These are phyloP conservation scores for Lochmaea crataegi DNA, from an alignment of 2,888 invertebrate genomes.

Conservation along the genomic window DNA sequence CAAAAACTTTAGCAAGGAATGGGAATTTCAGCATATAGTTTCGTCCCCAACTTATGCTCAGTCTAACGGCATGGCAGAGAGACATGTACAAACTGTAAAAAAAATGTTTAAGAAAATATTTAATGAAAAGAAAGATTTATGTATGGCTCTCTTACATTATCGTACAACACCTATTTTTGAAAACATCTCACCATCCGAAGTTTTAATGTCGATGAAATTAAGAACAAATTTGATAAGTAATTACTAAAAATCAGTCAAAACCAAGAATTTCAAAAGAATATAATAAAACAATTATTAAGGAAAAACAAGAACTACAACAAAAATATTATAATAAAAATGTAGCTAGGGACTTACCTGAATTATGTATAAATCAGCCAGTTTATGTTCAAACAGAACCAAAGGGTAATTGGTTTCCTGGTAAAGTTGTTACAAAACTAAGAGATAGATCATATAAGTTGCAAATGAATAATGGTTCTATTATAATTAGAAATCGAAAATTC, in stretches of 20 bases:
- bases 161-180: no score
- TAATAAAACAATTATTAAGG: slow-evolving; percentile 10
- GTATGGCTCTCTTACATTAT: no score
- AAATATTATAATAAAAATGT: slow-evolving; percentile 16
- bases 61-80: no score
- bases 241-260: background rate
- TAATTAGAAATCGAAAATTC: slow-evolving; percentile 24
- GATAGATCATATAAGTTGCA: slow-evolving; percentile 20
- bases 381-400: slow-evolving; percentile 20
- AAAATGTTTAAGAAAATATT: no score
- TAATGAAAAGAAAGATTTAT: no score
- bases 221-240: slow-evolving; percentile 3
- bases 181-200: slow-evolving; percentile 3
- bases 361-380: no score
- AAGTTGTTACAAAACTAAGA: slow-evolving; percentile 21
- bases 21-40: no score
- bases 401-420: slow-evolving; percentile 18
- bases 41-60: no score
- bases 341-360: no score
- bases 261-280: slow-evolving; percentile 4
- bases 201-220: slow-evolving; percentile 18
- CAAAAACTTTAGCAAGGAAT: no score
- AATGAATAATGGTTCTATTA: slow-evolving; percentile 20
- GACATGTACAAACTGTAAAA: no score
- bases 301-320: slow-evolving; percentile 10